Conservation (phyloP, 35 echinoderm and acorn worm genomes). For the Ophiothrix spiculata region DNA sequence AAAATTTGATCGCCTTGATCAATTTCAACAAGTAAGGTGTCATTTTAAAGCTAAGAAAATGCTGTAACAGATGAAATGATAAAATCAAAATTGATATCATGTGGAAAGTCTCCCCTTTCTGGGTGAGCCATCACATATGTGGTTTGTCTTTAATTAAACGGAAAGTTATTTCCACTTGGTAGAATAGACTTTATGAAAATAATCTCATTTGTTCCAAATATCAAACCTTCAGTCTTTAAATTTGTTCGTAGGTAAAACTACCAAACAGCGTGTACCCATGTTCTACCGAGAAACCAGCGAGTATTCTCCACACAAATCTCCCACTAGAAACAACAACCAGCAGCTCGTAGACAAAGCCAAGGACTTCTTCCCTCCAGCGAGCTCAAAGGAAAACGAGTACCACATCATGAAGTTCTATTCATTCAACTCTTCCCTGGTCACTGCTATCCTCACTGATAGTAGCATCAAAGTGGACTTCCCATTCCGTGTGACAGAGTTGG, state of each 20-base stretch:
- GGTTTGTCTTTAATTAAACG: too few relatives aligned
- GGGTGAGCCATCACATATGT: too few relatives aligned
- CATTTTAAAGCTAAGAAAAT: too few relatives aligned
- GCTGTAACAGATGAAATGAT: too few relatives aligned
- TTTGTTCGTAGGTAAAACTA: neutral
- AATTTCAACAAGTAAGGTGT: too few relatives aligned
- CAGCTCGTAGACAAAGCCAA: neutral
- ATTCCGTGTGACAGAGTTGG: constrained; percentile 60
- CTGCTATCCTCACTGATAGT: constrained; percentile 35
- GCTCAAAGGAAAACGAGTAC: constrained; percentile 57
- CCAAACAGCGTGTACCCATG: constrained; percentile 16
- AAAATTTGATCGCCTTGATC: too few relatives aligned
- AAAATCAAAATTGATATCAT: too few relatives aligned
- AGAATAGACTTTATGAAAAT: too few relatives aligned
- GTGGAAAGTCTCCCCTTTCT: too few relatives aligned
- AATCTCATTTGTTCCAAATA: too few relatives aligned
- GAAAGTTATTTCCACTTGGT: too few relatives aligned
- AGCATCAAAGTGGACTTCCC: constrained; percentile 54
- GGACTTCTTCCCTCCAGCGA: constrained; percentile 54
- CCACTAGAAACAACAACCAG: neutral
- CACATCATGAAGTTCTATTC: constrained; percentile 72
- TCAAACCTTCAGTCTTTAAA: neutral
- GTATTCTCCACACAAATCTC: neutral
- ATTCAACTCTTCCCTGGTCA: constrained; percentile 52
- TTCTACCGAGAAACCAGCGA: constrained; percentile 25